Evolutionary conservation across 2,888 invertebrate species (phyloP), one percentile per base, ranked within the genome.

Genomic region (Laothoe populi): DNA sequence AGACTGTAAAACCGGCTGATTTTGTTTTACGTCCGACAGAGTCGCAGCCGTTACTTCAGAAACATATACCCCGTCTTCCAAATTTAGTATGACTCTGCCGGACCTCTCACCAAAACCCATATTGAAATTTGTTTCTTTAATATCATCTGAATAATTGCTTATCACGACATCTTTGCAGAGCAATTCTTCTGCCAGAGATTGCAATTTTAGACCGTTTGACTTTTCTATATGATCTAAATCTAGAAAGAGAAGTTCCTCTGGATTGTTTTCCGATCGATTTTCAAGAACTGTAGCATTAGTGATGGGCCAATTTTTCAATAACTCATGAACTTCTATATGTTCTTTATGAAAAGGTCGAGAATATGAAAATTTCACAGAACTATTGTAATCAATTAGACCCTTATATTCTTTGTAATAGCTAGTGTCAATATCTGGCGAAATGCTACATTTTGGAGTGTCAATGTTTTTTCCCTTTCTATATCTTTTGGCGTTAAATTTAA

Each of bases 61-160:
- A 81, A 72, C 73, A 77, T 82, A 78, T 79, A 78, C 83, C 83
- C 75, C 79, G 73, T 82, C 80, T 83, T 81, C 81, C 75, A 82
- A 88, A 90, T 88, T 85, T 88, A 88, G 86, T 83, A 85, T 89
- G 90, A 91, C 93, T 92, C 93, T 92, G 93, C 81, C 93, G 93
- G 93, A 93, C 93, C 86, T 74, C 87, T 93, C 93, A 93, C 93
- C 93, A 93, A 93, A 93, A 93, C 93, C 93, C 93, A 86, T 90
- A 85, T 79, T 86, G 86, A 88, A 90, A 87, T 89, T 90, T 13
- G 75, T 83, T 86, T 90, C 88, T 40, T 73, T 78, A 64, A 75
- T 75, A 53, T 83, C 75, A 66, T 70, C 70, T 57, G 70, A 70
- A 59, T 69, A 64, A 58, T 74, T 75, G 64, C 78, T 71, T 23